These are phyloP conservation scores for Trichosurus vulpecula DNA, from an alignment of 2,797 vertebrate genomes.

Conservation along the genomic window DNA sequence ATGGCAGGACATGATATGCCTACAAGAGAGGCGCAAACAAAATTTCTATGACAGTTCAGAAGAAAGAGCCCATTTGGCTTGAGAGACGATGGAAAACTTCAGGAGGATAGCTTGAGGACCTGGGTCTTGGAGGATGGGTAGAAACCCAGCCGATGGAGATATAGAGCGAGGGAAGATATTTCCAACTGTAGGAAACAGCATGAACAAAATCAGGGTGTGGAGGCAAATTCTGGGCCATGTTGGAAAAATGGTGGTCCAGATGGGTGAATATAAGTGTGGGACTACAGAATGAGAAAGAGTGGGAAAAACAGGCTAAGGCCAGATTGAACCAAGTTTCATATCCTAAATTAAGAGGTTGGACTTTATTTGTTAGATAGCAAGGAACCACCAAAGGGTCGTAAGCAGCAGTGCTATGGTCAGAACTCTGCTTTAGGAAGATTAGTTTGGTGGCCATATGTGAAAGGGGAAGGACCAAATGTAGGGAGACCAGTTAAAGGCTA, in stretches of 20 bases:
- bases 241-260: background rate
- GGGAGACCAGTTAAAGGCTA: background rate
- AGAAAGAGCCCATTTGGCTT: background rate
- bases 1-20: background rate
- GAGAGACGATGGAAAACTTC: background rate
- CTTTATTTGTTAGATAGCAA: background rate
- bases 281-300: background rate
- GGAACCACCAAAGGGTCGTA: background rate
- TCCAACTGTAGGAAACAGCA: background rate
- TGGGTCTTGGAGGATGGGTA: too few relatives aligned
- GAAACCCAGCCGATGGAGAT: background rate
- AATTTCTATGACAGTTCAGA: background rate
- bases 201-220: background rate
- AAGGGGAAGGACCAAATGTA: background rate
- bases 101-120: too few relatives aligned
- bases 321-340: background rate
- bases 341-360: background rate
- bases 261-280: background rate
- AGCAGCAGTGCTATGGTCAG: background rate
- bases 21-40: background rate
- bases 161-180: background rate
- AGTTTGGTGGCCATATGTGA: background rate
- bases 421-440: background rate
- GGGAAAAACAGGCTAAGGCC: background rate
- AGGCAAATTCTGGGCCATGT: background rate